Conservation (phyloP, 2,113 vertebrate species). For the Hippolais icterina region DNA sequence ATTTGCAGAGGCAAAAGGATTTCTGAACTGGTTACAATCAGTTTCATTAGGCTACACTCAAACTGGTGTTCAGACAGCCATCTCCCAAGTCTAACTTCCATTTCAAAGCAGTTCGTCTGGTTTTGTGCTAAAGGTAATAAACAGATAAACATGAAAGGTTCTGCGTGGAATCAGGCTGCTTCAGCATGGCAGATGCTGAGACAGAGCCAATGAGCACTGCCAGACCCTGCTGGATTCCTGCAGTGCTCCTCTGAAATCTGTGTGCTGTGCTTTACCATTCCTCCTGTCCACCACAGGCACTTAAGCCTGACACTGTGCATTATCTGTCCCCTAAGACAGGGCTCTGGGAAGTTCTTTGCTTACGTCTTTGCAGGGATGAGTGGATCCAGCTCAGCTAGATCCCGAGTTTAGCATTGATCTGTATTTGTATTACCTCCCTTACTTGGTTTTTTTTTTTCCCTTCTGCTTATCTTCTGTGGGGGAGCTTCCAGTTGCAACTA, state of each 20-base stretch:
- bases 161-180: background rate
- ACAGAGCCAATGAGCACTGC: background rate
- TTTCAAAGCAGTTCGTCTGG: background rate
- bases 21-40: background rate
- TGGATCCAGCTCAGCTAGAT: background rate
- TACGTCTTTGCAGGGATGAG: background rate
- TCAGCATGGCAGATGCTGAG: background rate
- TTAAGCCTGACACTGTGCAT: background rate
- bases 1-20: background rate
- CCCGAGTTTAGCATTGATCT: background rate
- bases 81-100: background rate
- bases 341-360: background rate
- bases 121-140: background rate
- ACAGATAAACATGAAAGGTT: background rate
- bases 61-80: background rate
- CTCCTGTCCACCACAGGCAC: background rate
- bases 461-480: background rate
- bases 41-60: background rate
- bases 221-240: background rate
- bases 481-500: background rate
- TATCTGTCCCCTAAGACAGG: rapidly evolving
- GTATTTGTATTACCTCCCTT: background rate
- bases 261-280: background rate
- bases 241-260: background rate
- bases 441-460: background rate